Conservation (phyloP, 53 echinoderm and acorn worm genomes). For the Pentamera pediparva region DNA sequence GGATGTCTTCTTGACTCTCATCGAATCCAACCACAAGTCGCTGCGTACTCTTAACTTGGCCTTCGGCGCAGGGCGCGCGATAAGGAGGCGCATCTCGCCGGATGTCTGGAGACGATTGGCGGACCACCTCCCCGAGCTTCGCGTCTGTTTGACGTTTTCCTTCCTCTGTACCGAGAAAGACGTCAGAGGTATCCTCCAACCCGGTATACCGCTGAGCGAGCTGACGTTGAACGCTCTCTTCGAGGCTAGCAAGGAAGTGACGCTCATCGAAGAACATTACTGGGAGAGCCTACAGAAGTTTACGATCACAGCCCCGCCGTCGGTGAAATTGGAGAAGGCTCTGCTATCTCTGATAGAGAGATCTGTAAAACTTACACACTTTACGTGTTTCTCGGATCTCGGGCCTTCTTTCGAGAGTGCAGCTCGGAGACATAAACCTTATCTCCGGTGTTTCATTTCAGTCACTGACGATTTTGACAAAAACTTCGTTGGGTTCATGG, state of each 20-base stretch:
- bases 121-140: not conserved
- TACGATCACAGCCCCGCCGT: slow-evolving; percentile 17
- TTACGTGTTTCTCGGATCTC: slow-evolving; percentile 14
- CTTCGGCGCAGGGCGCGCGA: slow-evolving; percentile 1
- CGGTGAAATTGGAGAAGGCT: not conserved
- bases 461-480: slow-evolving; percentile 21
- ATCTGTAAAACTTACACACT: not conserved
- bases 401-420: not conserved
- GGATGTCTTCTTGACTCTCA: not conserved
- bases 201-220: slow-evolving; percentile 9
- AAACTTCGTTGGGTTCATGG: slow-evolving; percentile 6
- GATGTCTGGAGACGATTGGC: not conserved
- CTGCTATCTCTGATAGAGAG: slow-evolving; percentile 5
- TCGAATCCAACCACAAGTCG: not conserved
- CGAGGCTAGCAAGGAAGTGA: slow-evolving; percentile 2
- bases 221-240: slow-evolving; percentile 19
- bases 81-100: slow-evolving; percentile 3
- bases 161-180: slow-evolving; percentile 13
- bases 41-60: not conserved
- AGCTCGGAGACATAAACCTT: not conserved
- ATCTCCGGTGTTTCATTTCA: slow-evolving; percentile 3
- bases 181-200: slow-evolving; percentile 8
- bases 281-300: slow-evolving; percentile 4
- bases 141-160: slow-evolving; percentile 7
- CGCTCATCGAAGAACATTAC: not conserved